A percentile compares a stretch with the other conserved stretches of the same genome.
phyloP scores from a whole-genome alignment of 2,888 invertebrate species.

The Drosophila antonietae region DNA sequence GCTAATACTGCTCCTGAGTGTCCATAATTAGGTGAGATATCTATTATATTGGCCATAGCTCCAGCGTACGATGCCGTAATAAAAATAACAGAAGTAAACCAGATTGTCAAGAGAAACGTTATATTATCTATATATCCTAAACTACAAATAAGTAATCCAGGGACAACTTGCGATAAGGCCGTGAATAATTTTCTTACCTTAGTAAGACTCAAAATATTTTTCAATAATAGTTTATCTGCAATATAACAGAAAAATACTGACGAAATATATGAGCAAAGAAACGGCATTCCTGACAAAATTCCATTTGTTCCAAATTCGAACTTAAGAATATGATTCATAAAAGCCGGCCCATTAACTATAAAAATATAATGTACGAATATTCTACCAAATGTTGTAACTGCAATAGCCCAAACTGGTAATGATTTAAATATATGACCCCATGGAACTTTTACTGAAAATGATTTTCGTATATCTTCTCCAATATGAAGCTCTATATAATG shows the following conservation, averaged over 20 bases:
- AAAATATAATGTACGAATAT: slow-evolving; percentile 91
- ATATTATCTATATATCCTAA: slow-evolving; percentile 89
- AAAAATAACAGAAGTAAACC: slow-evolving; percentile 89
- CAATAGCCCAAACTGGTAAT: slow-evolving; percentile 89
- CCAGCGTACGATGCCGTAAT: slow-evolving; percentile 91
- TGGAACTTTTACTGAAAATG: slow-evolving; percentile 86
- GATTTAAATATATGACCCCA: slow-evolving; percentile 88
- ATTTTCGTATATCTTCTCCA: slow-evolving; percentile 85
- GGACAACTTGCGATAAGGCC: slow-evolving; percentile 89
- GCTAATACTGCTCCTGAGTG: slow-evolving; percentile 88
- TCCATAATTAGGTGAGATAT: slow-evolving; percentile 91
- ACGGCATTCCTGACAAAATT: slow-evolving; percentile 88
- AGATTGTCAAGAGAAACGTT: slow-evolving; percentile 86
- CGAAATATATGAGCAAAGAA: slow-evolving; percentile 89
- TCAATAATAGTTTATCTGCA: slow-evolving; percentile 87
- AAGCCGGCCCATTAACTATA: slow-evolving; percentile 89
- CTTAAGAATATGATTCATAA: slow-evolving; percentile 89
- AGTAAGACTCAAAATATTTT: slow-evolving; percentile 87
- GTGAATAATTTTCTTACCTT: slow-evolving; percentile 89
- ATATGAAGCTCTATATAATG: slow-evolving; percentile 88
- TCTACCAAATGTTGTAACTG: slow-evolving; percentile 90
- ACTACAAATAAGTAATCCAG: slow-evolving; percentile 87
- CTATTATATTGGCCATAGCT: slow-evolving; percentile 91
- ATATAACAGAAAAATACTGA: slow-evolving; percentile 89
- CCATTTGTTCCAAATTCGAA: slow-evolving; percentile 90